Base-by-base conservation (phyloP, 2,113 vertebrate species). In the Kobus ellipsiprymnus region DNA sequence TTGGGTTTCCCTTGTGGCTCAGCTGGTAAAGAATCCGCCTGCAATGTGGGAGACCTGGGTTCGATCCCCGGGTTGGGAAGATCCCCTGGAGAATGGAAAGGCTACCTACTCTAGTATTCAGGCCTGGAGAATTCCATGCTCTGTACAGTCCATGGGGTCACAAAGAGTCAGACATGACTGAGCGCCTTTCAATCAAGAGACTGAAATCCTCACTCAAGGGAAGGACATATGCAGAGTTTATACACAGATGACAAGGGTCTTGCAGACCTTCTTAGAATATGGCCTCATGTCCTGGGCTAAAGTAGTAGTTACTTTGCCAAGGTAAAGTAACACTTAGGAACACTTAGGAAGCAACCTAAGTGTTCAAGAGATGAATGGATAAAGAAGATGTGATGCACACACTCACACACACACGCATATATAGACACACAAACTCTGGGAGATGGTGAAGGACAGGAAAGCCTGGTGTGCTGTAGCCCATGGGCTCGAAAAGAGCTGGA, bases 11-110 rank as follows among this genome's bases (percentile, higher is more conserved):
- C n/a, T 21, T 23, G n/a, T 71, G 64, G n/a, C 17, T 71, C n/a
- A 71, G n/a, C 64, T 71, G 9, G n/a, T 71, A 71, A 71, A 71
- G 64, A 71, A 71, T 36, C 64, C 0, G 2, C 17, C n/a, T 36
- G n/a, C n/a, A 71, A 23, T 71, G 19, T 0, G 0, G 17, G n/a
- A 36, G 64, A 71, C 64, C 64, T 71, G n/a, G n/a, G 64, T 71
- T 36, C 1, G 0, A 6, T 21, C 19, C n/a, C n/a, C 0, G 1
- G 64, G 17, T 71, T 71, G n/a, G 64, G 64, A 71, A 21, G 64
- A 36, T 71, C 19, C n/a, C n/a, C 9, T 71, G n/a, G n/a, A 71
- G n/a, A 71, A 71, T 21, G 19, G 64, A 71, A 71, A 71, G 9
- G 19, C 64, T 21, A 36, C 33, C 64, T 23, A 74, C 67, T 23